A percentile compares a stretch with the other conserved stretches of the same genome.
Conservation (phyloP, 2,797 vertebrate genomes). For the Limosa lapponica region DNA sequence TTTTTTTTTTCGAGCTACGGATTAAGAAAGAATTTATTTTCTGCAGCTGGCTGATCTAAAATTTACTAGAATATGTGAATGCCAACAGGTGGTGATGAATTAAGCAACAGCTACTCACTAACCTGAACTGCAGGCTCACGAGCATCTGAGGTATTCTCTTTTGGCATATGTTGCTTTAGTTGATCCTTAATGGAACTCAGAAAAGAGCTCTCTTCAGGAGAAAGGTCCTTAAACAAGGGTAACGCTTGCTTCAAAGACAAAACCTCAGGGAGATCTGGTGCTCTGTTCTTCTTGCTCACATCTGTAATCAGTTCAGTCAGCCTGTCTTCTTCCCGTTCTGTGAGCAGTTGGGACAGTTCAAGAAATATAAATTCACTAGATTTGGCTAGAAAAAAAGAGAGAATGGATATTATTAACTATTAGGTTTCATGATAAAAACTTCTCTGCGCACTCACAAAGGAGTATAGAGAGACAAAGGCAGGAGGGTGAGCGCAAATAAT, state of each 20-base stretch:
- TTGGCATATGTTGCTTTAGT: background rate
- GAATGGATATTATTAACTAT: background rate
- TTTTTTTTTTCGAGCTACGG: background rate
- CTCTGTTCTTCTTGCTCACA: conserved; percentile 79
- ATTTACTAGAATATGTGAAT: background rate
- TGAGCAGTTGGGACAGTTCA: conserved; percentile 79
- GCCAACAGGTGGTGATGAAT: background rate
- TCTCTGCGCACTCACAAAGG: background rate
- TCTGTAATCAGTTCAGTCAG: conserved; percentile 85
- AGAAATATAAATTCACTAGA: conserved; percentile 86
- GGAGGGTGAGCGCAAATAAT: background rate
- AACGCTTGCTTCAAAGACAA: conserved; percentile 81
- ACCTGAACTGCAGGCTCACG: conserved; percentile 60
- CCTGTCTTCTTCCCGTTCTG: conserved; percentile 79
- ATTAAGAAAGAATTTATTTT: background rate
- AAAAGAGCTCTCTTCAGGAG: conserved; percentile 79
- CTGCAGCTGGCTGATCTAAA: background rate
- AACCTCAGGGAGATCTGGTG: conserved; percentile 65
- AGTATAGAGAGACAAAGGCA: background rate
- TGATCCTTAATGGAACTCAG: conserved; percentile 54
- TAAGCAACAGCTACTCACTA: background rate
- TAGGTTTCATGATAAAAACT: background rate
- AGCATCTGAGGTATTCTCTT: background rate
- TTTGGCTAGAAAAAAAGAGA: conserved; percentile 76
- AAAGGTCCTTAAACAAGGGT: conserved; percentile 77